A percentile compares a stretch with the other conserved stretches of the same genome.
These are phyloP conservation scores for Pachyrhynchus sulphureomaculatus DNA, from an alignment of 1,140 invertebrate genomes.

Conservation along the genomic window DNA sequence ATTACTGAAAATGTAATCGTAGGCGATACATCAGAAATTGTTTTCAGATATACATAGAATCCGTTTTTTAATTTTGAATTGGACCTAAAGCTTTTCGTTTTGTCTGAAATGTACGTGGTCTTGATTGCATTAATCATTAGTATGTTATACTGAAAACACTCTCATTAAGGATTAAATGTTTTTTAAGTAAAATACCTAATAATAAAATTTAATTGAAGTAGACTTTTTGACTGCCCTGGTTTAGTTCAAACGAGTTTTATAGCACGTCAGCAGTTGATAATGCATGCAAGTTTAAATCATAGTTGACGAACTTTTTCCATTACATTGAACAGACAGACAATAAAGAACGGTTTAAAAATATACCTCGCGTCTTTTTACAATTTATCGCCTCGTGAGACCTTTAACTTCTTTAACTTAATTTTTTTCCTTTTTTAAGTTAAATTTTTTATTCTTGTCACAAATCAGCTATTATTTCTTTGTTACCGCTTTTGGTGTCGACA, in stretches of 20 bases:
- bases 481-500: constrained; percentile 18
- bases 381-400: constrained; percentile 39
- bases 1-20: too few species aligned
- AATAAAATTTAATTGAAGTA: constrained; percentile 10
- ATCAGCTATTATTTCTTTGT: constrained; percentile 25
- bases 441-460: too few species aligned
- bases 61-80: too few species aligned
- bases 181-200: too few species aligned
- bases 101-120: too few species aligned
- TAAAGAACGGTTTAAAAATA: constrained; percentile 41
- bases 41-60: too few species aligned
- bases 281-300: constrained; percentile 43
- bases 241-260: constrained; percentile 33
- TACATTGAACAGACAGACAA: constrained; percentile 45
- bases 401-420: constrained; percentile 29
- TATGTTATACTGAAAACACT: too few species aligned
- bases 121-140: too few species aligned
- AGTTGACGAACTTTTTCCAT: constrained; percentile 47
- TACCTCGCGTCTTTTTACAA: constrained; percentile 40
- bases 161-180: too few species aligned
- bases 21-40: too few species aligned
- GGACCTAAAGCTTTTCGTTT: too few species aligned
- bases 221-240: not conserved
- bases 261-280: constrained; percentile 41
- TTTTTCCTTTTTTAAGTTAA: constrained; percentile 17